Evolutionary conservation across 2,797 vertebrate species (phyloP).

Genomic region (Synaphobranchus kaupii): DNA sequence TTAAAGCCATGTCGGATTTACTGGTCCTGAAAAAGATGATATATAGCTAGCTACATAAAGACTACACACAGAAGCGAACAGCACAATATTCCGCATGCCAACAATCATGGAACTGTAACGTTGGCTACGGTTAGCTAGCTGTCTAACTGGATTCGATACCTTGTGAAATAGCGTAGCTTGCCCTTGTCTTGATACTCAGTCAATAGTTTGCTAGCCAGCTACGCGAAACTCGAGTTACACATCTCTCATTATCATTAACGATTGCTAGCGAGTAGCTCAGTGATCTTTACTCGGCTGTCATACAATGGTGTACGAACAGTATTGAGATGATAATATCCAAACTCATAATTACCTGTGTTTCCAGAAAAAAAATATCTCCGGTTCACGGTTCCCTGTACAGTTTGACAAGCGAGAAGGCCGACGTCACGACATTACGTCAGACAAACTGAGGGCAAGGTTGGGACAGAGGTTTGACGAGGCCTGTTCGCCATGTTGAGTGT

Average conservation of each 20-base stretch:
- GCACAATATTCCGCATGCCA: not conserved
- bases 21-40: not conserved
- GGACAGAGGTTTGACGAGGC: slow-evolving; percentile 14
- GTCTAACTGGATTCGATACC: not conserved
- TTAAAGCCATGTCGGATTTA: slow-evolving; percentile 69
- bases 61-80: not conserved
- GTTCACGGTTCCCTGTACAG: slow-evolving; percentile 28
- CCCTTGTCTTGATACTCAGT: not conserved
- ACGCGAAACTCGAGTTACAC: not conserved
- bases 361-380: not conserved
- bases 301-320: not conserved
- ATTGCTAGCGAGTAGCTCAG: not conserved
- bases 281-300: not conserved
- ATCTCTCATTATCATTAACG: not conserved
- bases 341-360: slow-evolving; percentile 42
- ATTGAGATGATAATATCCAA: accelerated
- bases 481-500: slow-evolving; percentile 48
- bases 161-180: not conserved
- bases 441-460: slow-evolving; percentile 48
- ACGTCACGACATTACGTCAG: slow-evolving; percentile 45
- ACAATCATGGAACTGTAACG: not conserved
- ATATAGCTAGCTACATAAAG: not conserved
- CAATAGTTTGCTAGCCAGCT: not conserved
- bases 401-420: slow-evolving; percentile 13
- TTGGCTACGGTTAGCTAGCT: not conserved